Base-by-base conservation (phyloP, 2,797 vertebrate species). In the Triplophysa bombifrons region DNA sequence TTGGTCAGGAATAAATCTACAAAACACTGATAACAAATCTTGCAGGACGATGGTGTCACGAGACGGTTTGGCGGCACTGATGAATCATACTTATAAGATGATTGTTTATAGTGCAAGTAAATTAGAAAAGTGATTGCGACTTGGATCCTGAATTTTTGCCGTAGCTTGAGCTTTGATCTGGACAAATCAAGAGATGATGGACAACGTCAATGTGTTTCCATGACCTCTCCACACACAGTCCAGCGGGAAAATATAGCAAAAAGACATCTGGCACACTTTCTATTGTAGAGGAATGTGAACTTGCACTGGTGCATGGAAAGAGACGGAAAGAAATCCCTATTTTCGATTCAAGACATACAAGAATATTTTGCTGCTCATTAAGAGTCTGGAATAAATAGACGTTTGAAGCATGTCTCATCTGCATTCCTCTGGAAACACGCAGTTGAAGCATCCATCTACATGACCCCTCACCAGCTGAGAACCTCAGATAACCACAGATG, bases 201-300 rank as follows among this genome's bases (percentile, higher is more conserved):
- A 76, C n/a, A 69, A 60, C 44, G 69, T 34, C 25, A n/a, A 50
- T 17, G 19, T 19, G 48, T 20, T 53, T 27, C 64, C 19, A 41
- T 67, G 25, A n/a, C 41, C 53, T 65, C 19, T 34, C 4, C 16
- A 60, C 38, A 22, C 41, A 67, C 38, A 34, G 4, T 5, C 17
- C 50, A 46, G 22, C 51, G 30, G 69, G 30, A 76, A 63, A 69
- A 48, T 56, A 56, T 67, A 76, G 51, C 74, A 76, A 55, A 60
- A 76, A 25, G 65, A 69, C 74, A 34, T 76, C 74, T 76, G 74
- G 65, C 53, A 76, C 46, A 76, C 19, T 68, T 53, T 76, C 51
- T 41, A 68, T 10, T 60, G 46, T 48, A 22, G 19, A 60, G 53
- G 53, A 76, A 76, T 67, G 74, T 46, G 38, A 67, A 56, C 14